A percentile compares a stretch with the other conserved stretches of the same genome.
Evolutionary conservation across 2,113 vertebrate species (phyloP).

Genomic region (Gnathonemus echidnorhynchus): DNA sequence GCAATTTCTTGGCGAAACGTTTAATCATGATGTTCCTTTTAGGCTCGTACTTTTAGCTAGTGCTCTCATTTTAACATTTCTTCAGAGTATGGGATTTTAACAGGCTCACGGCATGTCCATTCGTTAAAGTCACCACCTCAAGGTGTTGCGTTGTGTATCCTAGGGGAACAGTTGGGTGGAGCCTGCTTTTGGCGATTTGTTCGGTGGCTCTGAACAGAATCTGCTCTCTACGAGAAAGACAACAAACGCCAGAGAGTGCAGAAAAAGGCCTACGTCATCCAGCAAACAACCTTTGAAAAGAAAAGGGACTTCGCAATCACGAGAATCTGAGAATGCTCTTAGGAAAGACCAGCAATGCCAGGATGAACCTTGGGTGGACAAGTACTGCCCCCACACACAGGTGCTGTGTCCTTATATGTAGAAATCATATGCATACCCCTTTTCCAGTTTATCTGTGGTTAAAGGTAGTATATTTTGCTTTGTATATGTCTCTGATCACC

Average conservation of each 20-base stretch:
- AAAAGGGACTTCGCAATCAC: slow-evolving; percentile 39
- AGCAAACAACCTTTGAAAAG: slow-evolving; percentile 50
- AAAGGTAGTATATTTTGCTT: neutral
- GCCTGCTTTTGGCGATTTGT: slow-evolving; percentile 66
- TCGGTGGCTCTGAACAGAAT: slow-evolving; percentile 35
- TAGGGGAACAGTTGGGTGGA: slow-evolving; percentile 67
- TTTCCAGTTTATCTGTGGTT: neutral
- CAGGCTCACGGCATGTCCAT: neutral
- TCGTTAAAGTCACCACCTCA: neutral
- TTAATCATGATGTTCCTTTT: neutral
- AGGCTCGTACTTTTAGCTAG: neutral
- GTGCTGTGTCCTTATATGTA: slow-evolving; percentile 42
- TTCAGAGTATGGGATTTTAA: neutral
- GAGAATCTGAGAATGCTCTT: slow-evolving; percentile 27
- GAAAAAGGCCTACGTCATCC: slow-evolving; percentile 32
- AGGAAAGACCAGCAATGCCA: slow-evolving; percentile 37
- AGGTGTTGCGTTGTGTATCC: neutral
- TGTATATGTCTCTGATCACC: neutral
- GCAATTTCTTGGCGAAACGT: neutral
- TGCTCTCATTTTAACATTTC: neutral
- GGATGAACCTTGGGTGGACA: slow-evolving; percentile 81
- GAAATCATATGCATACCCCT: neutral
- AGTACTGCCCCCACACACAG: slow-evolving; percentile 71
- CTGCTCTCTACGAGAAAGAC: slow-evolving; percentile 20
- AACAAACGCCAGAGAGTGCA: slow-evolving; percentile 35